Evolutionary conservation across 2,888 invertebrate genomes (phyloP).

Genomic region (Schrankia costaestrigalis): DNA sequence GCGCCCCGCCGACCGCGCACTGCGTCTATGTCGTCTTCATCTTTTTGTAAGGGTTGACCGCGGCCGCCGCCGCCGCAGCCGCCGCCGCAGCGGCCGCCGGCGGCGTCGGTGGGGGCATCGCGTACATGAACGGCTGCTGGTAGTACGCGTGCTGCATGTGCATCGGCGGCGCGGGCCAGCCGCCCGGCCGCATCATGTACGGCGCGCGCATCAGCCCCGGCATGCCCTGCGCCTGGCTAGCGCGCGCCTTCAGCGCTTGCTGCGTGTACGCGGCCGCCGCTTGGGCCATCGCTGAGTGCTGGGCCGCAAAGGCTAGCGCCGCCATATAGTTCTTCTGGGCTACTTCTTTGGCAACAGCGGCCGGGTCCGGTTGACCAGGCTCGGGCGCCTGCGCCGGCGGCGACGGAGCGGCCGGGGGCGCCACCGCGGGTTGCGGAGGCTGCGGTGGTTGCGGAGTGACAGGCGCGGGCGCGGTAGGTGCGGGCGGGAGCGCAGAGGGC

Average conservation of each 20-base stretch:
- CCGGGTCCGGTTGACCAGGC: slow-evolving; percentile 40
- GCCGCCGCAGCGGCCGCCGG: slow-evolving; percentile 66
- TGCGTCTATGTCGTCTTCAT: slow-evolving; percentile 89
- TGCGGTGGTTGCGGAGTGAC: slow-evolving; percentile 58
- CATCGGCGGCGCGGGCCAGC: slow-evolving; percentile 73
- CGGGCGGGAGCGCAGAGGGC: slow-evolving; percentile 59
- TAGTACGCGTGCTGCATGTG: slow-evolving; percentile 69
- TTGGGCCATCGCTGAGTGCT: slow-evolving; percentile 71
- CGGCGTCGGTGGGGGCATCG: slow-evolving; percentile 73
- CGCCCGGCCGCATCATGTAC: slow-evolving; percentile 68
- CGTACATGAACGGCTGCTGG: slow-evolving; percentile 77
- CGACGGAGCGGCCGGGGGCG: slow-evolving; percentile 43
- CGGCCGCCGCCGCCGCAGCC: slow-evolving; percentile 63
- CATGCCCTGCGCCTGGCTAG: slow-evolving; percentile 83
- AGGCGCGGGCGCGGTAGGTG: slow-evolving; percentile 81
- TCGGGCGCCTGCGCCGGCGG: slow-evolving; percentile 62
- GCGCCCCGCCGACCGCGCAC: slow-evolving; percentile 64
- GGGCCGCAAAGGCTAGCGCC: slow-evolving; percentile 78
- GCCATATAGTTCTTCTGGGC: slow-evolving; percentile 92
- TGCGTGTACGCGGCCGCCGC: slow-evolving; percentile 71
- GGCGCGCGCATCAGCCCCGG: slow-evolving; percentile 68
- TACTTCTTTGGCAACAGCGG: slow-evolving; percentile 87
- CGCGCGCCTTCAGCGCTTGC: slow-evolving; percentile 87
- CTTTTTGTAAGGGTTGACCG: slow-evolving; percentile 92
- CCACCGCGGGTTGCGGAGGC: slow-evolving; percentile 43